Evolutionary conservation across 2,888 invertebrate species (phyloP), one percentile per base, ranked within the genome.

Genomic region (Pogonocherus hispidulus): DNA sequence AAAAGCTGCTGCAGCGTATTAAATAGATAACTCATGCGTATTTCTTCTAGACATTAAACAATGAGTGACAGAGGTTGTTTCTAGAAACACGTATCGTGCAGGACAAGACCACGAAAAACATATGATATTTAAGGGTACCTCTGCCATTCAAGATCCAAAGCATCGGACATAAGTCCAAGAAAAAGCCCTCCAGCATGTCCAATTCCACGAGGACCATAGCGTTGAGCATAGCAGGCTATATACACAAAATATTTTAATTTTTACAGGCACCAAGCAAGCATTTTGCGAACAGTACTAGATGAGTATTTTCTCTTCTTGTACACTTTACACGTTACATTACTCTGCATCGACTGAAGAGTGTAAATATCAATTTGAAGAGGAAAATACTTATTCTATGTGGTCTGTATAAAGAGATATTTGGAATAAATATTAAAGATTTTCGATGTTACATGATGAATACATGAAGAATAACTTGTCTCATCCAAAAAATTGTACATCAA

Each of bases 171-270:
- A 85, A 94, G 91, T 84, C 94, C 94, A 85, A 94, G 89, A 86
- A 92, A 92, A 81, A 91, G 91, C 86, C 96, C 94, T 85, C 95
- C 95, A 82, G 95, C 94, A 87, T 95, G 96, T 84, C 96, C 97
- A 88, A 96, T 92, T 85, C 95, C 95, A 88, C 96, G 93, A 81
- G 96, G 96, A 81, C 97, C 97, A 90, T 93, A 97, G 89, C 93
- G 94, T 89, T 95, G 94, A 85, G 96, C 95, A 91, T 98, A 97
- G 91, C 97, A 98, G 88, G 94, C 95, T 95, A 89, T 85, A 68
- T 66, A 72, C 56, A 66, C 67, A 71, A 68, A 73, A 68, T 56
- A 49, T 46, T 66, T 66, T 52, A 66, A 19, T 51, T 32, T 59
- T 54, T 63, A 62, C 63, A 62, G 49, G 54, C 62, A 63, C 57